Evolutionary conservation across 2,113 vertebrate species (phyloP).

Genomic region (Oryzias celebensis): DNA sequence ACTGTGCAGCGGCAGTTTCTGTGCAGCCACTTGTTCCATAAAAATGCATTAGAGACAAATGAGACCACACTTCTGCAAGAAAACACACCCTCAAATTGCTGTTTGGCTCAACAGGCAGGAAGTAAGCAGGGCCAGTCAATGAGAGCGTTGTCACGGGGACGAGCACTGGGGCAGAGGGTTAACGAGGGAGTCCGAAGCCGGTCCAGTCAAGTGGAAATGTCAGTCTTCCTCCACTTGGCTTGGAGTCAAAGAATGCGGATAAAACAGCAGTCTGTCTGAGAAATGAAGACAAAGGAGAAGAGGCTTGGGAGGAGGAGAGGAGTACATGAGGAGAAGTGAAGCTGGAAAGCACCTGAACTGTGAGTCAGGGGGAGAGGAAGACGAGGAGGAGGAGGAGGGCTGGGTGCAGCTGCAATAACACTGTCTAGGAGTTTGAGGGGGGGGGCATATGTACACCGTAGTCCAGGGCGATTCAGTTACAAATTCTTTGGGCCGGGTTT

Average conservation of each 20-base stretch:
- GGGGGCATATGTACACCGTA: conserved; percentile 31
- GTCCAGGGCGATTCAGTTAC: not conserved
- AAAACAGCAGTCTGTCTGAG: conserved; percentile 17
- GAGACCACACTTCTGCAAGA: conserved; percentile 18
- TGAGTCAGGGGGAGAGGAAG: conserved; percentile 52
- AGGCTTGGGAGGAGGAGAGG: not conserved
- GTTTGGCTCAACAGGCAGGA: conserved; percentile 54
- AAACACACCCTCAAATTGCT: conserved; percentile 67
- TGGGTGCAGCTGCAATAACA: conserved; percentile 71
- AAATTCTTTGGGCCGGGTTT: no score
- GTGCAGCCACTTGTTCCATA: conserved; percentile 1
- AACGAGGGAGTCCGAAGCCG: conserved; percentile 44
- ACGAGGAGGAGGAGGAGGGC: conserved; percentile 43
- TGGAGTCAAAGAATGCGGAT: conserved; percentile 49
- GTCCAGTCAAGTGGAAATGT: conserved; percentile 49
- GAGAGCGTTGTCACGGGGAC: conserved; percentile 27
- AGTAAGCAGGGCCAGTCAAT: conserved; percentile 53
- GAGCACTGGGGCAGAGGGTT: conserved; percentile 36
- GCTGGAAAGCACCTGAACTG: conserved; percentile 69
- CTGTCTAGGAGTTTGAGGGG: conserved; percentile 48
- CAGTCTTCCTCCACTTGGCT: conserved; percentile 33
- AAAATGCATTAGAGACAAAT: conserved; percentile 24
- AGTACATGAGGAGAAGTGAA: conserved; percentile 27
- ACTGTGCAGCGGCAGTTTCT: not conserved
- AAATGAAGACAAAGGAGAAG: not conserved